These are phyloP conservation scores for Phoxinus dragarum DNA, from an alignment of 2,797 vertebrate species.

Conservation along the genomic window DNA sequence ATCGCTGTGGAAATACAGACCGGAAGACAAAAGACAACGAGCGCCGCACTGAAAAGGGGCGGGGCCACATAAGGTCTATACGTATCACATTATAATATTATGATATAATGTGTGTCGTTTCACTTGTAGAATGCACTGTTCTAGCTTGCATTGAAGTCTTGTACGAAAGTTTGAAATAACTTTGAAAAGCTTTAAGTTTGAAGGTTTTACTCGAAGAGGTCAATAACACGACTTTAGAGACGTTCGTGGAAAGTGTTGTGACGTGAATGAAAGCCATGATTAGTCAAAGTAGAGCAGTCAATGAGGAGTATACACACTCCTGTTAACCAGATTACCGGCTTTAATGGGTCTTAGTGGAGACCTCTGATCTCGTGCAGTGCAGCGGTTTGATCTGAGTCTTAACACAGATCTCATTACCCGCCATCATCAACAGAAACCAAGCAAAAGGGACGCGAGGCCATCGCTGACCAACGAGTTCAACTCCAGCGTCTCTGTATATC, in stretches of 20 bases:
- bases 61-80: too few species aligned
- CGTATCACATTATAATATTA: too few species aligned
- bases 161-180: too few species aligned
- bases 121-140: too few species aligned
- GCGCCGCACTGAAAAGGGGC: too few species aligned
- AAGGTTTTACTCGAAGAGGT: too few species aligned
- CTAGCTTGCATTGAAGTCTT: too few species aligned
- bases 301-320: neutral
- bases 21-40: too few species aligned
- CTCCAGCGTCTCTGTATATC: neutral
- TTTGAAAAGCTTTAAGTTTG: too few species aligned
- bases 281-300: neutral
- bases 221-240: too few species aligned
- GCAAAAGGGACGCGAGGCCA: neutral
- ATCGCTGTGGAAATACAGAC: too few species aligned
- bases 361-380: neutral
- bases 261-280: neutral
- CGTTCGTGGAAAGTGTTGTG: neutral
- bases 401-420: slow-evolving; percentile 24
- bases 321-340: slow-evolving; percentile 11
- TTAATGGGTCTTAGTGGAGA: neutral
- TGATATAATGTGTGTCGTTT: too few species aligned
- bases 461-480: neutral
- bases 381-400: neutral
- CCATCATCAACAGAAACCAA: neutral